phyloP scores from a whole-genome alignment of 2,888 invertebrate genomes.

The Orthonevra nobilis region DNA sequence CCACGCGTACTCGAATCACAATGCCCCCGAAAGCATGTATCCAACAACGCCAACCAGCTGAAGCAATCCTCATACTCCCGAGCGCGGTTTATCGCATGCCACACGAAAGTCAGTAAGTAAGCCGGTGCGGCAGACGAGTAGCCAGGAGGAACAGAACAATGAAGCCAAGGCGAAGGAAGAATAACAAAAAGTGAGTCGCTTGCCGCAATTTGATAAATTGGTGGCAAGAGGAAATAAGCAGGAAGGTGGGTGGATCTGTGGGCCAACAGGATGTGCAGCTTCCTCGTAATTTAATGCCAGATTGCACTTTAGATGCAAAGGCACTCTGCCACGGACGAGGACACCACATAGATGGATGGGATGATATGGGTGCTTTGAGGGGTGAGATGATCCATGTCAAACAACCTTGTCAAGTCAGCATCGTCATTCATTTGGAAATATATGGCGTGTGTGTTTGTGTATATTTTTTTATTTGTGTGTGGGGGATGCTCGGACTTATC shows the following conservation, averaged over 20 bases:
- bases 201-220: constrained; percentile 65
- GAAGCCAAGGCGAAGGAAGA: constrained; percentile 7
- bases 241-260: constrained; percentile 4
- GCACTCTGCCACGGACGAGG: too few relatives aligned
- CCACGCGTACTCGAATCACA: constrained; percentile 15
- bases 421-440: constrained; percentile 5
- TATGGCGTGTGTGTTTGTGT: neutral
- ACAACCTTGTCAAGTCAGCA: constrained; percentile 57
- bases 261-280: constrained; percentile 15
- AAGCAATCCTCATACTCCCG: neutral
- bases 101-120: constrained; percentile 20
- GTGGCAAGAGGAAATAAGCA: constrained; percentile 46
- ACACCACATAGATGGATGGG: constrained; percentile 33
- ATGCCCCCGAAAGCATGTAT: neutral
- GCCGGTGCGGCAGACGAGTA: constrained; percentile 22
- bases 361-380: too few relatives aligned
- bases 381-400: constrained; percentile 33
- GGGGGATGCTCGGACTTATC: constrained; percentile 27
- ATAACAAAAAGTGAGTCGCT: constrained; percentile 46
- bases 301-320: constrained; percentile 16
- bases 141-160: constrained; percentile 2
- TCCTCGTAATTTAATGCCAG: constrained; percentile 14
- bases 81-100: constrained; percentile 1
- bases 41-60: neutral
- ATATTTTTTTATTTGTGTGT: neutral